Evolutionary conservation across 2,888 invertebrate species (phyloP), one percentile per base, ranked within the genome.

Genomic region (Osedax frankpressi): DNA sequence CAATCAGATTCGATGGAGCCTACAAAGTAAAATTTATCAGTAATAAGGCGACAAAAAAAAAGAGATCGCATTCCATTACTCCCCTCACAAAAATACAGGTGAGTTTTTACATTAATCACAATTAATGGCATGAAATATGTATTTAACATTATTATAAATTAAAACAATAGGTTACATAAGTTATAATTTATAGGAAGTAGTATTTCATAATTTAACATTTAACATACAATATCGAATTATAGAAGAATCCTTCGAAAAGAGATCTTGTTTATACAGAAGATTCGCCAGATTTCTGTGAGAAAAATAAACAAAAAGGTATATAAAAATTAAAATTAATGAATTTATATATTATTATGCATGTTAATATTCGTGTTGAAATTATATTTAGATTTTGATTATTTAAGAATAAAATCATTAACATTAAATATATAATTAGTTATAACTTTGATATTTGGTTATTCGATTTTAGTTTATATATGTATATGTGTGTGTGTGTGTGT

Each of bases 271-370:
- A 90, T 82, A 86, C 94, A 79, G 91, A 93, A 81, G 91, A 93
- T 80, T 93, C 93, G 25, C 93, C 93, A 0, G 92, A 93, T 84
- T 94, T 92, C 83, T 94, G 94, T 83, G 91, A 92, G 84, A 88
- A 89, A 74, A 91, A 93, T 19, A 44, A 44, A 44, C 44, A 11
- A 44, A 44, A 44, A 44, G 44, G 44, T 44, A 19, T 11, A 19
- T 44, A 19, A 44, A 44, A 19, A n/a, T n/a, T n/a, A n/a, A n/a
- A n/a, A n/a, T n/a, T n/a, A n/a, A n/a, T n/a, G n/a, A n/a, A n/a
- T n/a, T n/a, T n/a, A n/a, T n/a, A n/a, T n/a, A n/a, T n/a, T n/a
- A n/a, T n/a, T n/a, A n/a, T n/a, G n/a, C n/a, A n/a, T n/a, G n/a
- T n/a, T n/a, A n/a, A n/a, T n/a, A n/a, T n/a, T n/a, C n/a, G n/a